Conservation (phyloP, 1,140 invertebrate genomes). For the Bombyx mandarina region DNA sequence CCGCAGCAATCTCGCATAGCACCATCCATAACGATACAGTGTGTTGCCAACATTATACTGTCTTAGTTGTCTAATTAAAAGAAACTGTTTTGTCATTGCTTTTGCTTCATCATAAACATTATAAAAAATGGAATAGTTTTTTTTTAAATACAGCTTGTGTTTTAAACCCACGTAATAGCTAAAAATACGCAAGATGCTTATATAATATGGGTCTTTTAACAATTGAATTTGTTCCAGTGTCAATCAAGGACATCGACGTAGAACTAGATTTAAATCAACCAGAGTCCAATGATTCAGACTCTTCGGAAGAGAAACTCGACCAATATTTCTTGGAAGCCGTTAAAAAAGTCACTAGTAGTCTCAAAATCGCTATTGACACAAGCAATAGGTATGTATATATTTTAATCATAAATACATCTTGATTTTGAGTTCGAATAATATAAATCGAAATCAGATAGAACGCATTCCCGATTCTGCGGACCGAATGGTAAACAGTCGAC, state of each 20-base stretch:
- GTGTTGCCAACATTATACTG: neutral
- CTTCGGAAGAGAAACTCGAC: slow-evolving; percentile 44
- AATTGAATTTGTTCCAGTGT: slow-evolving; percentile 13
- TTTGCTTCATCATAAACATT: too few relatives aligned
- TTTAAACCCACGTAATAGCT: too few relatives aligned
- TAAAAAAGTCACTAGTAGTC: slow-evolving; percentile 34
- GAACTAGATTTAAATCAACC: slow-evolving; percentile 43
- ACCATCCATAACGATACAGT: neutral
- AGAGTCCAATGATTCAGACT: slow-evolving; percentile 52
- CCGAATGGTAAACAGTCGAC: too few relatives aligned
- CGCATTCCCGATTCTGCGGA: too few relatives aligned
- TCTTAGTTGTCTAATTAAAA: neutral
- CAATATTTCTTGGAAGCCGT: slow-evolving; percentile 41
- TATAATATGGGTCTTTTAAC: neutral
- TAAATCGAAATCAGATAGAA: too few relatives aligned
- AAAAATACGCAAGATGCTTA: neutral
- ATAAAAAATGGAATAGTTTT: too few relatives aligned
- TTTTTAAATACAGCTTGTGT: too few relatives aligned
- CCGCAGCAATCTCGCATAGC: slow-evolving; percentile 9
- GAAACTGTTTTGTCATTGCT: too few relatives aligned
- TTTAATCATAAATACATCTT: neutral
- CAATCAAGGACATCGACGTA: slow-evolving; percentile 28
- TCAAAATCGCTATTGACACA: slow-evolving; percentile 31
- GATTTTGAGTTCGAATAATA: too few relatives aligned
- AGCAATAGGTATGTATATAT: slow-evolving; percentile 31